A percentile compares a stretch with the other conserved stretches of the same genome.
Conservation (phyloP, 2,797 vertebrate genomes). For the Pangasius mekongensis region DNA sequence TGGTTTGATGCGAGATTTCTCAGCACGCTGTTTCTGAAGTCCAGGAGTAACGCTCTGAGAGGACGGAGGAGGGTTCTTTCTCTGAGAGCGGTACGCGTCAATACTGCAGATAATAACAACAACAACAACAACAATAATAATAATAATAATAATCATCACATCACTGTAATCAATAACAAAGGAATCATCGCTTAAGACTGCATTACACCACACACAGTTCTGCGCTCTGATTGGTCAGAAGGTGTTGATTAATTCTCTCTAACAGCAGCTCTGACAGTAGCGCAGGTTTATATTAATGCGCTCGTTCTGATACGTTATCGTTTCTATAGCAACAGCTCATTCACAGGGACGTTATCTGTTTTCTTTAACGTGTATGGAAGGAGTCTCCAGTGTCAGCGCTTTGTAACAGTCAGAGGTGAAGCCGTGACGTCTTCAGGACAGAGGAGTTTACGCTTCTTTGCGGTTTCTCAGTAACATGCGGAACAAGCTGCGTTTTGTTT, state of each 20-base stretch:
- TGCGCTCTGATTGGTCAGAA: background rate
- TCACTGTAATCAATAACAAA: background rate
- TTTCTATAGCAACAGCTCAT: no score
- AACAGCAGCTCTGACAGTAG: background rate
- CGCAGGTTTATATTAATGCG: background rate
- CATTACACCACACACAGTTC: background rate
- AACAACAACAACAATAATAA: no score
- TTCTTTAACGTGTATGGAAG: no score
- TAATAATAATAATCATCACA: background rate
- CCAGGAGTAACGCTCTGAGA: conserved; percentile 12
- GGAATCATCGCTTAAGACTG: background rate
- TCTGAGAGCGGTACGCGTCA: conserved; percentile 22
- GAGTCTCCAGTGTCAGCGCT: no score
- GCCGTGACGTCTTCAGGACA: no score
- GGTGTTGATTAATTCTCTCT: background rate
- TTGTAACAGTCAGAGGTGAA: no score
- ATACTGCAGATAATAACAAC: background rate
- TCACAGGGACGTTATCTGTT: no score
- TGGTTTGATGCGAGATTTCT: background rate
- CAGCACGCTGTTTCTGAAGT: background rate
- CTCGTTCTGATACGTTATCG: no score
- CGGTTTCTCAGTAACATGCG: no score
- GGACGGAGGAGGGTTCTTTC: background rate
- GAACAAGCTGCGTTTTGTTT: no score
- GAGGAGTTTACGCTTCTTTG: no score